phyloP scores from a whole-genome alignment of 2,888 invertebrate species.

The Orthosia cruda region DNA sequence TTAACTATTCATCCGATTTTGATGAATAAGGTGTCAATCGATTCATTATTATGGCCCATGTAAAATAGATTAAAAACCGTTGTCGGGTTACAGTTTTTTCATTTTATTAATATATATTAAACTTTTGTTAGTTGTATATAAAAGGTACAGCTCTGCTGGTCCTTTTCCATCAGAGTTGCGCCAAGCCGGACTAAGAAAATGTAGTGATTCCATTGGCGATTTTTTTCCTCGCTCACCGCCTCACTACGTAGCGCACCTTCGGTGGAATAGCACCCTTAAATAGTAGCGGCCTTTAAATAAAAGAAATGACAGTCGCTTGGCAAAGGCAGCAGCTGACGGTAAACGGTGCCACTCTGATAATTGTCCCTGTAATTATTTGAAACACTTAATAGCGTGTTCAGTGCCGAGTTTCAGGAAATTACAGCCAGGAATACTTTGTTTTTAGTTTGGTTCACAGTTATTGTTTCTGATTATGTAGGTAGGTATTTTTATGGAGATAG shows the following conservation, averaged over 20 bases:
- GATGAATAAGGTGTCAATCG: too few species aligned
- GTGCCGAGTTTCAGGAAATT: conserved; percentile 76
- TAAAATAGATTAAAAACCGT: too few species aligned
- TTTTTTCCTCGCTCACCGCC: neutral
- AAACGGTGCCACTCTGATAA: conserved; percentile 79
- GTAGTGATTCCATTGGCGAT: neutral
- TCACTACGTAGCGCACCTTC: neutral
- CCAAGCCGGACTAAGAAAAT: too few species aligned
- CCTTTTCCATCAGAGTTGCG: neutral
- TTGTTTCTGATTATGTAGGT: conserved; percentile 44
- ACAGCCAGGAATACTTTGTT: conserved; percentile 71
- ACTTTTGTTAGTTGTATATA: too few species aligned
- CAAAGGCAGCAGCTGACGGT: conserved; percentile 80
- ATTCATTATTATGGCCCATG: too few species aligned
- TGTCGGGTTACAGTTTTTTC: too few species aligned
- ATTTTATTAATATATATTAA: too few species aligned
- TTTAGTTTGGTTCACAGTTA: conserved; percentile 60
- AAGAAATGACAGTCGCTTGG: conserved; percentile 79
- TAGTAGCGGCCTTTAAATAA: conserved; percentile 73
- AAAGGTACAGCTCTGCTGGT: too few species aligned
- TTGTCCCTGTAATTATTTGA: conserved; percentile 82
- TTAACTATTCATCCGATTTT: too few species aligned
- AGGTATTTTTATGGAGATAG: conserved; percentile 34
- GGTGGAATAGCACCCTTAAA: conserved; percentile 8
- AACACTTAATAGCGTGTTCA: conserved; percentile 80